Percentiles rank a stretch among this genome's conserved stretches.
These are phyloP conservation scores for Saccostrea echinata DNA, from an alignment of 1,140 invertebrate species.

Conservation along the genomic window DNA sequence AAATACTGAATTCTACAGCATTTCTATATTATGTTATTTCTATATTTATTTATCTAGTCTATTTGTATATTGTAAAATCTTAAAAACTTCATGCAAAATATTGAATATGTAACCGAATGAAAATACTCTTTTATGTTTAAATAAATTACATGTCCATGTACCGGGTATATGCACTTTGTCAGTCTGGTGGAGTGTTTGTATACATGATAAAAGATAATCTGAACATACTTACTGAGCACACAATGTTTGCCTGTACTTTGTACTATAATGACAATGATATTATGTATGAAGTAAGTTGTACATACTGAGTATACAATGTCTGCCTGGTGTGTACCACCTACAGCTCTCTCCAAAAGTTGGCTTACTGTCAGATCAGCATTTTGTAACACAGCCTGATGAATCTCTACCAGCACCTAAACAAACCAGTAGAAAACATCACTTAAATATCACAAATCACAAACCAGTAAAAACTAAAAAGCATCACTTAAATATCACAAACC, in stretches of 20 bases:
- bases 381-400: conserved; percentile 2
- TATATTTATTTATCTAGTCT: background rate
- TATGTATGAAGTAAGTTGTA: background rate
- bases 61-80: background rate
- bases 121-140: no score
- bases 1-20: background rate
- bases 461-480: no score
- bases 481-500: no score
- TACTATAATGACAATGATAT: background rate
- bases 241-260: no score
- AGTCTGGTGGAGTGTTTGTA: no score
- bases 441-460: no score
- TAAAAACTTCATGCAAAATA: background rate
- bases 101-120: background rate
- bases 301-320: conserved; percentile 23
- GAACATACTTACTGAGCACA: no score
- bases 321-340: background rate
- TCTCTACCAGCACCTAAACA: background rate
- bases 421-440: background rate
- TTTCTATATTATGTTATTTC: no score
- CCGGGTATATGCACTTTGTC: no score
- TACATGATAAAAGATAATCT: no score
- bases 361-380: background rate
- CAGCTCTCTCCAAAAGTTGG: conserved; percentile 4
- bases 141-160: no score